Conservation (phyloP, 2,888 invertebrate species). For the Philereme transversata region DNA sequence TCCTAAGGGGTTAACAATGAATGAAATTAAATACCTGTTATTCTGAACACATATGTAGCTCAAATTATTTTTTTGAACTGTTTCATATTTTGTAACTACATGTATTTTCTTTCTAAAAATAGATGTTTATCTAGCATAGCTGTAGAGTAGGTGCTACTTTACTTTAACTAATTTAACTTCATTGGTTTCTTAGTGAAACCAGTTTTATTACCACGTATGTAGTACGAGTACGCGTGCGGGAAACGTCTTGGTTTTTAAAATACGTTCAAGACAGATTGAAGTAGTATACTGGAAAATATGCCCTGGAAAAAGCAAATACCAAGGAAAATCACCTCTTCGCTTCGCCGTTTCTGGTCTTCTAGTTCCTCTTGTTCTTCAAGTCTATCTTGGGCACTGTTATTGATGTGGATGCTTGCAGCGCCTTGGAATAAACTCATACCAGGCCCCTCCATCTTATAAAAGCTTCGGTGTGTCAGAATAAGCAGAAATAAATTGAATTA, state of each 20-base stretch:
- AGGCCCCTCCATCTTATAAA: slow-evolving; percentile 81
- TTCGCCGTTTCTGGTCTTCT: slow-evolving; percentile 87
- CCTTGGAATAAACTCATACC: slow-evolving; percentile 89
- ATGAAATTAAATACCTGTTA: no score
- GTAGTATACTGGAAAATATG: neutral
- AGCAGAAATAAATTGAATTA: slow-evolving; percentile 3
- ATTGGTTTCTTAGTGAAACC: neutral
- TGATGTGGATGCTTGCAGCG: slow-evolving; percentile 86
- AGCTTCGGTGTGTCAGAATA: neutral
- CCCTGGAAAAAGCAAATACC: neutral
- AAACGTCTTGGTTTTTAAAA: neutral
- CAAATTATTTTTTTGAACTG: no score
- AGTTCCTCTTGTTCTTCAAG: slow-evolving; percentile 87
- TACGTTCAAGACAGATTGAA: neutral
- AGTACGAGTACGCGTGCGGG: no score
- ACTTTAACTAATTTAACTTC: neutral
- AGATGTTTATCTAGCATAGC: no score
- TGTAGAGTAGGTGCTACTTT: no score
- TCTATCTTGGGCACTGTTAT: slow-evolving; percentile 85
- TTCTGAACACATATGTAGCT: no score
- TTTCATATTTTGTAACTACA: no score
- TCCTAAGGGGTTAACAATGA: no score
- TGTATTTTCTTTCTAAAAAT: no score
- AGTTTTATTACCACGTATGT: slow-evolving; percentile 1
- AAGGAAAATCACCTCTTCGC: slow-evolving; percentile 85